Percentiles rank a stretch among this genome's conserved stretches.
Conservation (phyloP, 2,888 invertebrate genomes). For the Ferrisia virgata region DNA sequence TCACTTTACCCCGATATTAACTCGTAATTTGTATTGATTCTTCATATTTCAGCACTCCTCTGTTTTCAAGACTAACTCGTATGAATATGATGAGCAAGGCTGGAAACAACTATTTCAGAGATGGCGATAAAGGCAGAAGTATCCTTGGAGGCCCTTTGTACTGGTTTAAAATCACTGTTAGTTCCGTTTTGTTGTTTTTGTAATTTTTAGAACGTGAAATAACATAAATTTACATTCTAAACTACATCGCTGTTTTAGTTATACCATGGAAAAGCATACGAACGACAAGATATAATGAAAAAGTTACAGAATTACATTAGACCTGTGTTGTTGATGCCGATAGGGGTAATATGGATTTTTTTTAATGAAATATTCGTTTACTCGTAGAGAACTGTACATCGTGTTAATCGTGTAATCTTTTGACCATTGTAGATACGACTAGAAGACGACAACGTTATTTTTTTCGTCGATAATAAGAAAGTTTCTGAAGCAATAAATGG, state of each 20-base stretch:
- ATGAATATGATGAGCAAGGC: neutral
- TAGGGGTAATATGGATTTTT: neutral
- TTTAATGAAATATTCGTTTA: neutral
- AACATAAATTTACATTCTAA: neutral
- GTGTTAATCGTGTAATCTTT: neutral
- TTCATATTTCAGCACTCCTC: neutral
- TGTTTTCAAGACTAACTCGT: no score
- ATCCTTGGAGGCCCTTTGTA: neutral
- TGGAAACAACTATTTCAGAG: neutral
- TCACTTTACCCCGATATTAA: no score
- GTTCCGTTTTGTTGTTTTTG: neutral
- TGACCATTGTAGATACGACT: neutral
- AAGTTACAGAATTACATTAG: neutral
- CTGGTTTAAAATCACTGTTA: slow-evolving; percentile 5
- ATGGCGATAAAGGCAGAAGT: neutral
- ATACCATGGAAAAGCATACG: slow-evolving; percentile 5
- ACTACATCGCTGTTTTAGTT: neutral
- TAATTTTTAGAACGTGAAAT: neutral
- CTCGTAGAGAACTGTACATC: no score
- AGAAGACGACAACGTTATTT: neutral
- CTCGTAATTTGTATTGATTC: no score
- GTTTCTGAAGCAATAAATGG: neutral
- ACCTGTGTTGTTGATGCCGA: neutral
- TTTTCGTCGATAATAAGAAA: slow-evolving; percentile 3
- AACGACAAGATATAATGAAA: slow-evolving; percentile 14